Percentiles rank a stretch among this genome's conserved stretches.
These are phyloP conservation scores for Chloropsis hardwickii DNA, from an alignment of 2,113 vertebrate species.

Conservation along the genomic window DNA sequence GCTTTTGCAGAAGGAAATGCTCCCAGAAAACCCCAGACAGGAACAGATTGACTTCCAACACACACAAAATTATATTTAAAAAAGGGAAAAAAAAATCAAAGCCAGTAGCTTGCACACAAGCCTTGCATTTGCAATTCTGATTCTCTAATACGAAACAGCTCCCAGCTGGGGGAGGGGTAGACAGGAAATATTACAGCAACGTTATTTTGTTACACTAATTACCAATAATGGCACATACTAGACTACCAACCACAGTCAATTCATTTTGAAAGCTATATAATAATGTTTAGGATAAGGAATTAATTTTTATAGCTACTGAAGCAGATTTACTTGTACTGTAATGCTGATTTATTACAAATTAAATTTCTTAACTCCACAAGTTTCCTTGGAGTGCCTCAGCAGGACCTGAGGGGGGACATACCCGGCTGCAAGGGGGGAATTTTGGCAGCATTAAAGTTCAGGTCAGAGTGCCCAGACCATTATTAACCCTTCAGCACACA, in stretches of 20 bases:
- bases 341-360: constrained; percentile 66
- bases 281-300: constrained; percentile 71
- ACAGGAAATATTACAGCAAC: neutral
- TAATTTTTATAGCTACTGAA: constrained; percentile 68
- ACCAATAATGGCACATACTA: constrained; percentile 56
- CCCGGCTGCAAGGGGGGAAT: neutral
- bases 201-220: constrained; percentile 66
- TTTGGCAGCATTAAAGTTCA: neutral
- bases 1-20: neutral
- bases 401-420: neutral
- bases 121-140: constrained; percentile 1
- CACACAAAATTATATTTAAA: neutral
- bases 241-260: constrained; percentile 48
- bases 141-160: neutral
- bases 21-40: neutral
- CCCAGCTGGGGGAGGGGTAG: neutral
- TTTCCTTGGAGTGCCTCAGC: neutral
- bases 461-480: neutral
- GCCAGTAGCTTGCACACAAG: neutral
- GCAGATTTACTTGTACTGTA: constrained; percentile 48
- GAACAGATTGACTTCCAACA: neutral
- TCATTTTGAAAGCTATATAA: constrained; percentile 68
- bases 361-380: constrained; percentile 18
- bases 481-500: neutral
- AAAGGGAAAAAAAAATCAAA: neutral